Evolutionary conservation across 2,888 invertebrate species (phyloP).

Genomic region (Serripes groenlandicus): DNA sequence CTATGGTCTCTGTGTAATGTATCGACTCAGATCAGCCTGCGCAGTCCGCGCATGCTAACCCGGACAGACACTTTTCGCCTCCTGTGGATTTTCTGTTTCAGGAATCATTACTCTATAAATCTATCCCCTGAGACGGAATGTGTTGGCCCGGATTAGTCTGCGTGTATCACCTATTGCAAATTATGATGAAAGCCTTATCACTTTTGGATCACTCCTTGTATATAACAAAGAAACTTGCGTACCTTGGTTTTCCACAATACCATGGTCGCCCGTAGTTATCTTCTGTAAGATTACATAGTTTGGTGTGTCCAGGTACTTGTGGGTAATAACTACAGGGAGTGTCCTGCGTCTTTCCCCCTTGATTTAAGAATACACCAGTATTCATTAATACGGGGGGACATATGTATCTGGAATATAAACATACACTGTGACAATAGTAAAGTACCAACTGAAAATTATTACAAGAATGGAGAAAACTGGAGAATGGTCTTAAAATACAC

Average conservation of each 20-base stretch:
- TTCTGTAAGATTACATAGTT: constrained; percentile 8
- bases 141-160: no score
- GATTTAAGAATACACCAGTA: not conserved
- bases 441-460: no score
- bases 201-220: no score
- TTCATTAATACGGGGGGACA: constrained; percentile 6
- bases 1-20: not conserved
- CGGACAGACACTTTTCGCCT: not conserved
- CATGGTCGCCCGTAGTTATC: constrained; percentile 21
- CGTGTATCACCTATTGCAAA: no score
- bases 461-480: no score
- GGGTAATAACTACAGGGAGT: constrained; percentile 7
- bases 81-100: not conserved
- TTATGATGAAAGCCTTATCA: no score
- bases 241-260: constrained; percentile 32
- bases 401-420: constrained; percentile 9
- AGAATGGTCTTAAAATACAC: no score
- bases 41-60: not conserved
- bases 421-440: no score
- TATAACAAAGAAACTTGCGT: not conserved
- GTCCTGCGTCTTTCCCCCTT: not conserved
- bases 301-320: not conserved
- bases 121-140: no score
- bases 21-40: not conserved
- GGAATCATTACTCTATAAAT: no score